Evolutionary conservation across 2,113 vertebrate species (phyloP), one percentile per base, ranked within the genome.

Genomic region (Harpagus bidentatus): DNA sequence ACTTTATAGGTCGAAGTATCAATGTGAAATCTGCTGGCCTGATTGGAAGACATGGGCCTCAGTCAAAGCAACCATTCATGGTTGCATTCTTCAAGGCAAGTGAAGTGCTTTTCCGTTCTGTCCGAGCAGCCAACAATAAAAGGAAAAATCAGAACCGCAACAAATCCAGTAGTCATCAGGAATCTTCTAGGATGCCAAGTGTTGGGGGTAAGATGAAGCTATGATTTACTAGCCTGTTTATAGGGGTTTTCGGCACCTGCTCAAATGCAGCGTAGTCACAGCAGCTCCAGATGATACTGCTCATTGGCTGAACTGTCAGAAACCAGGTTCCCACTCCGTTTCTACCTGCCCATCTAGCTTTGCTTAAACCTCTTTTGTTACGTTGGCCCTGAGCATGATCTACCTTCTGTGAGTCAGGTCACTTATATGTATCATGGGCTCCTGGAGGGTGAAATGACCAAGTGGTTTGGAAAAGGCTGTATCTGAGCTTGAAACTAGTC

Each of bases 61-160:
- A 99, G 95, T 99, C 99, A 93, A 99, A 99, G 82, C 99, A 99
- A 67, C 99, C 99, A 0, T 99, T 99, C 97, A 98, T 99, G 97
- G 99, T 99, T 95, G 99, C 99, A 7, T 99, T 99, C 98, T 99
- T 99, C 97, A 99, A 99, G 98, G 99, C 99, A 84, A 99, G 99
- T 4, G 99, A 99, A 97, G 99, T 99, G 36, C 98, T 99, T 88
- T 98, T 99, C 80, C 99, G 99, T 85, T 99, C 99, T 9, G 99
- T 99, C 74, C 98, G 99, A 97, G 99, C 99, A 65, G 98, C 99
- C 79, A 99, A 98, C 74, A 99, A 98, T 66, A 99, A 99, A 97
- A 98, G 98, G 94, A 99, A 99, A 98, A 99, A 99, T 88, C 99
- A 99, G 97, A 99, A 98, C 95, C 99, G 99, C 85, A 99, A 99